A percentile compares a stretch with the other conserved stretches of the same genome.
These are phyloP conservation scores for Hybognathus amarus DNA, from an alignment of 2,797 vertebrate genomes.

Conservation along the genomic window DNA sequence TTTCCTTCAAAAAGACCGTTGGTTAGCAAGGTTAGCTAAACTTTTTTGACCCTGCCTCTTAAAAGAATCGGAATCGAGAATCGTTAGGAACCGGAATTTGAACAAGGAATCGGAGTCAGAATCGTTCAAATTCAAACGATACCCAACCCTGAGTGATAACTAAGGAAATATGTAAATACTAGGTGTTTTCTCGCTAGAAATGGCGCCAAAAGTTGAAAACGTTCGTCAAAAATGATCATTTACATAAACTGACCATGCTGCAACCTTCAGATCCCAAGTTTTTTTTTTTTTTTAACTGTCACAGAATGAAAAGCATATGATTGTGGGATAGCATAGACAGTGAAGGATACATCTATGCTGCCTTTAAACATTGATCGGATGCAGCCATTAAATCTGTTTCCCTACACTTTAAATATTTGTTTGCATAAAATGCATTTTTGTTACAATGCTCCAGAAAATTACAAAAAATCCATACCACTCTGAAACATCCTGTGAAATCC, in stretches of 20 bases:
- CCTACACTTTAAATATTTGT: neutral
- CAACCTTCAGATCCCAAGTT: neutral
- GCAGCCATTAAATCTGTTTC: neutral
- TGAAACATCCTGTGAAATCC: too few species aligned
- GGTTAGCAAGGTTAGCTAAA: too few species aligned
- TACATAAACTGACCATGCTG: neutral
- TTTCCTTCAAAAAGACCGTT: too few species aligned
- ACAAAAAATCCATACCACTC: too few species aligned
- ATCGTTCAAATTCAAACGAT: too few species aligned
- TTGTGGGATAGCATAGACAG: neutral
- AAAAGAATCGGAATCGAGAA: too few species aligned
- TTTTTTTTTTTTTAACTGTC: neutral
- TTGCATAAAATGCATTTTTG: neutral
- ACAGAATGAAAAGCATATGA: neutral
- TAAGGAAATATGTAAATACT: neutral
- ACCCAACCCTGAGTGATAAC: too few species aligned
- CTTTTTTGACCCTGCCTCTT: too few species aligned
- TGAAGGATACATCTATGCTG: neutral
- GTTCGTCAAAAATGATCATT: neutral
- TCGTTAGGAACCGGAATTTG: too few species aligned
- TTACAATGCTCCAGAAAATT: too few species aligned
- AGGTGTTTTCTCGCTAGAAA: neutral
- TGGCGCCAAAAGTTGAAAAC: neutral
- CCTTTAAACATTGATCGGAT: neutral
- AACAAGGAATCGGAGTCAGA: too few species aligned